Evolutionary conservation across 2,113 vertebrate genomes (phyloP).

Genomic region (Corythoichthys haematopterus): DNA sequence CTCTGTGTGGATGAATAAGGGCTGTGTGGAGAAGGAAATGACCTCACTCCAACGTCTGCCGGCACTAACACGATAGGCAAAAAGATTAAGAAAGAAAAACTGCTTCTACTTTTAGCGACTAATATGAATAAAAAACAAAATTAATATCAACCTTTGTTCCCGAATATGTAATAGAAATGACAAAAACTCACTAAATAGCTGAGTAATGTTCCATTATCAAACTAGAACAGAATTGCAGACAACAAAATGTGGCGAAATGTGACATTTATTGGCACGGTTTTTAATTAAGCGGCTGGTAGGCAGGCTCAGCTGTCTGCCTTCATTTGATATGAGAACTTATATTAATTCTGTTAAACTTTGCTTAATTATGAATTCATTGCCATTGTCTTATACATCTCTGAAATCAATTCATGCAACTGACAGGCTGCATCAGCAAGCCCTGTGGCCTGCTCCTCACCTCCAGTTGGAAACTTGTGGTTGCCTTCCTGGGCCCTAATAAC

Average conservation of each 20-base stretch:
- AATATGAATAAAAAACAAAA: background rate
- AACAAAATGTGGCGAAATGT: background rate
- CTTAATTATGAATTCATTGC: slow-evolving; percentile 34
- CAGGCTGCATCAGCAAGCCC: slow-evolving; percentile 18
- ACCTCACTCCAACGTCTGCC: background rate
- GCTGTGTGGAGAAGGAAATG: slow-evolving; percentile 10
- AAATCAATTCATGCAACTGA: slow-evolving; percentile 25
- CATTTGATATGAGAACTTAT: slow-evolving; percentile 14
- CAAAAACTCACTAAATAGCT: background rate
- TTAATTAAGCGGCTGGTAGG: background rate
- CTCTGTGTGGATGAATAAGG: slow-evolving; percentile 8
- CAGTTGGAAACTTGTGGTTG: slow-evolving; percentile 53
- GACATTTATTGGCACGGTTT: background rate
- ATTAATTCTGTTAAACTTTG: slow-evolving; percentile 31
- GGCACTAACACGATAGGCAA: background rate
- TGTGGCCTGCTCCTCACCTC: slow-evolving; percentile 49
- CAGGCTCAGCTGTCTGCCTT: slow-evolving; percentile 3
- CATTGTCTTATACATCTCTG: slow-evolving; percentile 36
- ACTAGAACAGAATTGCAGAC: background rate
- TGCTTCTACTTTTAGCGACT: background rate
- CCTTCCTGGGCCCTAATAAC: slow-evolving; percentile 34
- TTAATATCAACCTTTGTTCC: background rate
- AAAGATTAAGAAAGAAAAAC: background rate
- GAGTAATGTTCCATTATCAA: background rate
- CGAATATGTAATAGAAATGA: background rate